These are phyloP conservation scores for Eulemur rubriventer DNA, from an alignment of 2,797 vertebrate species.

Conservation along the genomic window DNA sequence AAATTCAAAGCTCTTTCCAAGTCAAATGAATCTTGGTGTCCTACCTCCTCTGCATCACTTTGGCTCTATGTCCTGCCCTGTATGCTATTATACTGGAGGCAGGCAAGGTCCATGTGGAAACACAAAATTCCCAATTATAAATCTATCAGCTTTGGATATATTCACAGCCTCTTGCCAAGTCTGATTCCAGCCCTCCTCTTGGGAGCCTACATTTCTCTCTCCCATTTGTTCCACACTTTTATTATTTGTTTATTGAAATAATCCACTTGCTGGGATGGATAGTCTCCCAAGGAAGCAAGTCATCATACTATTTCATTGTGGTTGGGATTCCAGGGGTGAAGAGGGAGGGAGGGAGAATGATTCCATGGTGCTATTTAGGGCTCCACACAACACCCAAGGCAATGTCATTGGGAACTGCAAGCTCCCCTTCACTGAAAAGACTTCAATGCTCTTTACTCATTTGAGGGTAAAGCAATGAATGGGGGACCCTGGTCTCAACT, in stretches of 20 bases:
- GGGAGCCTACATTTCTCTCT: slow-evolving; percentile 45
- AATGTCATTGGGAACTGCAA: neutral
- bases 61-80: slow-evolving; percentile 17
- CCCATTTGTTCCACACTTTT: slow-evolving; percentile 49
- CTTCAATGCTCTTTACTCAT: neutral
- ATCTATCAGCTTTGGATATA: slow-evolving; percentile 60
- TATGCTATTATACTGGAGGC: slow-evolving; percentile 31
- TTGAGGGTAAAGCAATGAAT: neutral
- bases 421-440: neutral
- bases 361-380: neutral
- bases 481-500: neutral
- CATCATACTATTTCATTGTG: slow-evolving; percentile 42
- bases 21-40: slow-evolving; percentile 58
- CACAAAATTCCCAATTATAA: slow-evolving; percentile 57
- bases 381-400: neutral
- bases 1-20: slow-evolving; percentile 55
- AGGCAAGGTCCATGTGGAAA: slow-evolving; percentile 46
- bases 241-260: slow-evolving; percentile 71
- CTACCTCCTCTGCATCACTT: slow-evolving; percentile 77
- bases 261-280: slow-evolving; percentile 47
- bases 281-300: slow-evolving; percentile 66
- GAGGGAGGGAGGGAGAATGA: neutral
- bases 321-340: slow-evolving; percentile 43
- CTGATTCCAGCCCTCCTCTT: slow-evolving; percentile 45
- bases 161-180: slow-evolving; percentile 62